phyloP scores from a whole-genome alignment of 2,888 invertebrate genomes.

The Cinara cedri region DNA sequence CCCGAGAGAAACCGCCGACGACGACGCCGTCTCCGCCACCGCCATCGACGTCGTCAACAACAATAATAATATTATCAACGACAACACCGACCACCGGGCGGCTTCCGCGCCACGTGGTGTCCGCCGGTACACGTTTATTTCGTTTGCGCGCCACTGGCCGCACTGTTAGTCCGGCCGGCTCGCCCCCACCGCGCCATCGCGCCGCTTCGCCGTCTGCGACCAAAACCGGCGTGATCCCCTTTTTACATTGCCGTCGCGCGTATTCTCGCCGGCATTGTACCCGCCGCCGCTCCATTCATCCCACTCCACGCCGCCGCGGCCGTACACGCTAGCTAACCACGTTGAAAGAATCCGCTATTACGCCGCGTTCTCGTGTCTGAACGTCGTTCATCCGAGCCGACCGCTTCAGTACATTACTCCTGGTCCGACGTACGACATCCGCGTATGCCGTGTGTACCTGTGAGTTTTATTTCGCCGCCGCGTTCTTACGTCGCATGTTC shows the following conservation, averaged over 20 bases:
- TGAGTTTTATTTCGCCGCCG: background rate
- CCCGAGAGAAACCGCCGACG: too few relatives aligned
- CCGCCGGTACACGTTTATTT: background rate
- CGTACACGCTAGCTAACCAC: background rate
- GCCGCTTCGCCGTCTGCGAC: background rate
- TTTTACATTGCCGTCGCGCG: background rate
- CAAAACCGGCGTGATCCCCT: conserved; percentile 6
- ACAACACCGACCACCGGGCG: too few relatives aligned
- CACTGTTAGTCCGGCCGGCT: conserved; percentile 11
- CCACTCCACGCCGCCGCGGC: background rate
- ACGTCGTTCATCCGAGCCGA: background rate
- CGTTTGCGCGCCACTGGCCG: background rate
- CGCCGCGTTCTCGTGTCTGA: background rate
- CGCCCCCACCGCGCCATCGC: background rate
- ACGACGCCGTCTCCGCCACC: too few relatives aligned
- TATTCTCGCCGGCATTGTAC: background rate
- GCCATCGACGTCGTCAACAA: too few relatives aligned
- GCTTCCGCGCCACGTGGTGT: conserved; percentile 27
- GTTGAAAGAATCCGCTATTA: conserved; percentile 12
- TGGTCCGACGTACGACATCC: background rate
- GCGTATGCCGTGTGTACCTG: background rate
- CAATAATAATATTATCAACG: too few relatives aligned
- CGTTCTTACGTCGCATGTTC: too few relatives aligned
- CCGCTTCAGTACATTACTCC: background rate
- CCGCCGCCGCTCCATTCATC: background rate